phyloP scores from a whole-genome alignment of 2,113 vertebrate genomes.

The Vimba vimba region DNA sequence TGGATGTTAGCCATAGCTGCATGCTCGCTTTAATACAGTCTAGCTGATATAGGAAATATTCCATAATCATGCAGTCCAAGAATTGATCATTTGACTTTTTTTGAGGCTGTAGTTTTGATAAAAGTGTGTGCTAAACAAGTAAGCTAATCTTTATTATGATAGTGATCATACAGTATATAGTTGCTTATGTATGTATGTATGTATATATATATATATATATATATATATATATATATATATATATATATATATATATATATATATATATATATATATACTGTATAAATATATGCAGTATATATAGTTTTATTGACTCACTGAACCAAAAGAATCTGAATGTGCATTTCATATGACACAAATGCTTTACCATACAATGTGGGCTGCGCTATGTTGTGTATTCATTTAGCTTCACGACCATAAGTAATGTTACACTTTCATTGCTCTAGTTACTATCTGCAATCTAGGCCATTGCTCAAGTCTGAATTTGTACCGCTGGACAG shows the following conservation, averaged over 20 bases:
- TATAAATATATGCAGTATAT: neutral
- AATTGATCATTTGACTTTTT: neutral
- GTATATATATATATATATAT: too few relatives aligned
- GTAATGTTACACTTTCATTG: slow-evolving; percentile 66
- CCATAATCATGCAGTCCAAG: neutral
- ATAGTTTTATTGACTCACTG: neutral
- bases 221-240: too few relatives aligned
- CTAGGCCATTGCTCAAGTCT: slow-evolving; percentile 70
- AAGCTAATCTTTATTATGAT: too few relatives aligned
- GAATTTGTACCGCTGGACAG: slow-evolving; percentile 72
- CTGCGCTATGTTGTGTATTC: too few relatives aligned
- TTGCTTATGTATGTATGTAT: too few relatives aligned
- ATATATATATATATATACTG: too few relatives aligned
- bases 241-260: too few relatives aligned
- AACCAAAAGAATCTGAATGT: neutral
- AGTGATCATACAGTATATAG: too few relatives aligned
- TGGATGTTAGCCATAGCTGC: slow-evolving; percentile 16
- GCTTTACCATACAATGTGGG: neutral
- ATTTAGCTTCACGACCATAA: neutral
- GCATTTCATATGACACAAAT: neutral
- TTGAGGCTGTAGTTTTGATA: neutral
- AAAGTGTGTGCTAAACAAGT: neutral
- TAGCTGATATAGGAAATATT: neutral
- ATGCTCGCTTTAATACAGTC: neutral
- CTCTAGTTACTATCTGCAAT: slow-evolving; percentile 71